A percentile compares a stretch with the other conserved stretches of the same genome.
Conservation (phyloP, 1,140 invertebrate genomes). For the Phenacoccus solenopsis region DNA sequence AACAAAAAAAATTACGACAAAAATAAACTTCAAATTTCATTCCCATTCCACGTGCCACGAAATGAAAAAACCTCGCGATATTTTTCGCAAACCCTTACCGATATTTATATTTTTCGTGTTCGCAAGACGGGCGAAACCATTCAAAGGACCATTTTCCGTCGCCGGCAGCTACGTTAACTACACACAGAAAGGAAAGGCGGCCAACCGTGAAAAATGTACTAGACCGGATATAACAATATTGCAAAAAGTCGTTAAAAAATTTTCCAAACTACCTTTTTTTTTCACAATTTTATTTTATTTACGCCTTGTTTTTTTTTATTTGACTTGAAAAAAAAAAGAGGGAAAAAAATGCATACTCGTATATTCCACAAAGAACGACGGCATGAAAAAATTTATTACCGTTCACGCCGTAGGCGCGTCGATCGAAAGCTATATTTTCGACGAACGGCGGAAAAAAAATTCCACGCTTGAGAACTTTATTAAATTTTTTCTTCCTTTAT, state of each 20-base stretch:
- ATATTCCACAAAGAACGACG: no score
- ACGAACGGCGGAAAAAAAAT: background rate
- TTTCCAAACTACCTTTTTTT: background rate
- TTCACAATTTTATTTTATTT: background rate
- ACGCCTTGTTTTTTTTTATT: background rate
- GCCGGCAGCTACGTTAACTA: background rate
- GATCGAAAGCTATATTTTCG: background rate
- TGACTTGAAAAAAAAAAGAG: no score
- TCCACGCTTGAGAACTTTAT: background rate
- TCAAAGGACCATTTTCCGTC: background rate
- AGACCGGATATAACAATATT: slow-evolving; percentile 2
- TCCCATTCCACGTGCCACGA: no score
- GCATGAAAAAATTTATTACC: no score
- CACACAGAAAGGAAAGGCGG: background rate
- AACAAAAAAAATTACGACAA: no score
- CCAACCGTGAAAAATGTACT: background rate
- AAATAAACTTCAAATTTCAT: no score
- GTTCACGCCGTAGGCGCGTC: background rate
- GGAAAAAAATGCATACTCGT: no score
- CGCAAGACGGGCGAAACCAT: no score
- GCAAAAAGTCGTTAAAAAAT: background rate
- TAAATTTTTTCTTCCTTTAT: background rate
- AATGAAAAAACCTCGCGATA: no score
- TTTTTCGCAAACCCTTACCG: no score
- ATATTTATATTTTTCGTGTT: no score